Evolutionary conservation across 2,113 vertebrate species (phyloP).

Genomic region (Perccottus glenii): DNA sequence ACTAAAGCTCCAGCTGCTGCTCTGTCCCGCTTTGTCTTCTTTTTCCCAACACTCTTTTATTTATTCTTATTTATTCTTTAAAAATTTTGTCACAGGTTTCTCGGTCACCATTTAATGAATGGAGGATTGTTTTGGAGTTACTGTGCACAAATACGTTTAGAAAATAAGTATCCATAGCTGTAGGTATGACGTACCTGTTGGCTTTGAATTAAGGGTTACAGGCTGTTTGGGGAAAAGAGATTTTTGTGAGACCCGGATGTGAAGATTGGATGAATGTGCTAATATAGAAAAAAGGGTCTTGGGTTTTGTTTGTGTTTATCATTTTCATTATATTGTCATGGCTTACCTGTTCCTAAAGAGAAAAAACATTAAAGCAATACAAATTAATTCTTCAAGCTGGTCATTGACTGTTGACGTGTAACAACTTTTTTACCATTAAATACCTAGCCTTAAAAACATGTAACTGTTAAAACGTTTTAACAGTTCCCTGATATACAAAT

Average conservation of each 20-base stretch:
- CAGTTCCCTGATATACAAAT: no score
- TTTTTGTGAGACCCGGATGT: constrained; percentile 46
- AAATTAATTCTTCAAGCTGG: constrained; percentile 64
- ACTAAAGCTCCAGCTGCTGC: constrained; percentile 52
- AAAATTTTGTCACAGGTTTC: constrained; percentile 29
- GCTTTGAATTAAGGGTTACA: constrained; percentile 55
- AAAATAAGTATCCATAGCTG: not conserved
- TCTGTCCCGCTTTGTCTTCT: constrained; percentile 40
- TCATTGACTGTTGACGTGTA: not conserved
- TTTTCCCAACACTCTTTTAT: constrained; percentile 47
- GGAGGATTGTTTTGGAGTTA: constrained; percentile 51
- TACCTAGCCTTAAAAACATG: no score
- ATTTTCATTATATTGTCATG: constrained; percentile 76
- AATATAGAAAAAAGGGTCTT: constrained; percentile 57
- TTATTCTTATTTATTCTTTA: constrained; percentile 74
- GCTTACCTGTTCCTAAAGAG: constrained; percentile 76
- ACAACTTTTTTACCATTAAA: no score
- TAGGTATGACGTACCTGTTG: constrained; percentile 42
- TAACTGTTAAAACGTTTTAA: no score
- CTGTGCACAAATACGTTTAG: constrained; percentile 14
- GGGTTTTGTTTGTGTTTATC: constrained; percentile 68
- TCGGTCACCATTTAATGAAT: constrained; percentile 20
- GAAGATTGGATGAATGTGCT: constrained; percentile 62
- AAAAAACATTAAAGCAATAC: constrained; percentile 80
- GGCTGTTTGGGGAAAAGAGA: constrained; percentile 23